Evolutionary conservation across 2,113 vertebrate genomes (phyloP).

Genomic region (Mobula birostris): DNA sequence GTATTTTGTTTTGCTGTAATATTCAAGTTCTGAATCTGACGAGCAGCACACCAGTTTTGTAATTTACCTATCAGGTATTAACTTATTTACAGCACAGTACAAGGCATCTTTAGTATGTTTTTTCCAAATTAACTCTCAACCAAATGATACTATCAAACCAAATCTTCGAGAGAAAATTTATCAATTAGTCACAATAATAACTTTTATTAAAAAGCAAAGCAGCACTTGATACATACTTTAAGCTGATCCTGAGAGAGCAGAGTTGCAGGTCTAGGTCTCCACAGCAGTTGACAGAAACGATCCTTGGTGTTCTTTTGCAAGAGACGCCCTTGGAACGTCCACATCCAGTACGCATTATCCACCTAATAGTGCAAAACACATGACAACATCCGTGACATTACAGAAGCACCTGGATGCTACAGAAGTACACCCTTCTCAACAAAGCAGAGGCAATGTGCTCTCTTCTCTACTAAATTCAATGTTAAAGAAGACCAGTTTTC

Average conservation of each 20-base stretch:
- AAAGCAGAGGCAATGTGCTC: neutral
- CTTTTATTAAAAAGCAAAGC: neutral
- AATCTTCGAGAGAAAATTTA: neutral
- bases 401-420: neutral
- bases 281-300: slow-evolving; percentile 92
- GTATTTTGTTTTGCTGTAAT: neutral
- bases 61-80: neutral
- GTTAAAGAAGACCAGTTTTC: neutral
- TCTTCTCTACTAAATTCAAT: neutral
- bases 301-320: slow-evolving; percentile 97
- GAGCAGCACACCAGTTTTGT: neutral
- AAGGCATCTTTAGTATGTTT: neutral
- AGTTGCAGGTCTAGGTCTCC: slow-evolving; percentile 82
- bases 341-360: slow-evolving; percentile 97
- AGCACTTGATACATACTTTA: slow-evolving; percentile 58
- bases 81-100: neutral
- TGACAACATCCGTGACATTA: neutral
- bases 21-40: neutral
- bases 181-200: neutral
- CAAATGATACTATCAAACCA: neutral
- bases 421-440: neutral
- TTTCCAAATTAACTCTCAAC: neutral
- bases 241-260: slow-evolving; percentile 78
- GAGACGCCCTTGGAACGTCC: slow-evolving; percentile 96
- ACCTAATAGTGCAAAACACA: slow-evolving; percentile 60